Evolutionary conservation across 2,888 invertebrate genomes (phyloP), one percentile per base, ranked within the genome.

Genomic region (Pherbina coryleti): DNA sequence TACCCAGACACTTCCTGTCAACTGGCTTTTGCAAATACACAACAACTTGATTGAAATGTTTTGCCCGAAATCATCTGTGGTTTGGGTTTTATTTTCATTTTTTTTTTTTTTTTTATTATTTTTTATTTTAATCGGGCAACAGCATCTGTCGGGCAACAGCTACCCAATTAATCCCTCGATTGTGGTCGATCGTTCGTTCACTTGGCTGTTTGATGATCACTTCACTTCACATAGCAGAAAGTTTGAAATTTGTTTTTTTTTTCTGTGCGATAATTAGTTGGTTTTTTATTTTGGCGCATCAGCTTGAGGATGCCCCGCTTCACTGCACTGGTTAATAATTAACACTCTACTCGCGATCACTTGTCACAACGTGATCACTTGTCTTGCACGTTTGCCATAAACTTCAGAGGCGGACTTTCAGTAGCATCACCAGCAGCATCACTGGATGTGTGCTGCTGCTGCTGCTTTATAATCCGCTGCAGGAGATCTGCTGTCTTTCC

Each of bases 1-100:
- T 75, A 22, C 67, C 31, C 79, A 79, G 81, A 82, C 83, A 82
- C 81, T 82, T 81, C 75, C 82, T 83, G 82, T 83, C 83, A 83
- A 80, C 82, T 73, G 69, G 72, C 77, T 72, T 11, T 75, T 51
- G 75, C 76, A 66, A 75, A 78, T 76, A 81, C 76, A 76, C 79
- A 78, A 80, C 77, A 70, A 75, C 60, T 80, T 82, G 81, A 82
- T 81, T 83, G 81, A 82, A 82, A 80, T 80, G 81, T 82, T 81
- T 81, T 79, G 79, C 25, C 31, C 51, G n/a, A 49, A 64, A 53
- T 51, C 22, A 7, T 53, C 70, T 51, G 37, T 60, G 49, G 60
- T 34, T 71, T 5, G n/a, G 14, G 25, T 51, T 17, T 19, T n/a
- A 49, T 14, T n/a, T n/a, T n/a, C n/a, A n/a, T n/a, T n/a, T n/a